A percentile compares a stretch with the other conserved stretches of the same genome.
Conservation (phyloP, 2,113 vertebrate species). For the Cervus canadensis region DNA sequence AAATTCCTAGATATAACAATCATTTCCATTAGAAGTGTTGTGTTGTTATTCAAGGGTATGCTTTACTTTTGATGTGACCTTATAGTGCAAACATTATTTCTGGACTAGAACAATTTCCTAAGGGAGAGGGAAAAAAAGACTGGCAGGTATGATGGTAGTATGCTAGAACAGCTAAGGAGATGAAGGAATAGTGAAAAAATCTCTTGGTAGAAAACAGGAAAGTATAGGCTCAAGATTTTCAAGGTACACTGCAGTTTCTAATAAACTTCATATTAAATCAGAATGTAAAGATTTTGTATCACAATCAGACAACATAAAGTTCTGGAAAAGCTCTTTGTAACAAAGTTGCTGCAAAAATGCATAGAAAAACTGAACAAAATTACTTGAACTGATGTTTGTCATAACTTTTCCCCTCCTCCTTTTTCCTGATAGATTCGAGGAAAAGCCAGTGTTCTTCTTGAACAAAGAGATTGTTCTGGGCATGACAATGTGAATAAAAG, state of each 20-base stretch:
- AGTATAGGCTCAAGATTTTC: not conserved
- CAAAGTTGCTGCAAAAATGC: slow-evolving; percentile 6
- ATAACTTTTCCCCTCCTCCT: not conserved
- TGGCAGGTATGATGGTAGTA: not conserved
- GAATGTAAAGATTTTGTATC: not conserved
- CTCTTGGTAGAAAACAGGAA: not conserved
- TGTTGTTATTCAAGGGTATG: not conserved
- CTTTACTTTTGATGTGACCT: not conserved
- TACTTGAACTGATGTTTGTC: not conserved
- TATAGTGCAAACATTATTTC: not conserved
- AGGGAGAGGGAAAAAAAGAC: not conserved
- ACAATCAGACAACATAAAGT: not conserved
- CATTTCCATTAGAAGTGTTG: not conserved
- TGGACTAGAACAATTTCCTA: not conserved
- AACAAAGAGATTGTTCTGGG: slow-evolving; percentile 75
- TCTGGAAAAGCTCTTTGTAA: not conserved
- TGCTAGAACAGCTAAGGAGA: not conserved
- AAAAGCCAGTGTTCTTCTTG: slow-evolving; percentile 74
- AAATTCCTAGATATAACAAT: not conserved
- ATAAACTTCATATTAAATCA: not conserved
- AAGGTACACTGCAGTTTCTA: not conserved
- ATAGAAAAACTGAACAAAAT: not conserved
- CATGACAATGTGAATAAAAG: slow-evolving; percentile 72
- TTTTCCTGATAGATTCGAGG: slow-evolving; percentile 71
- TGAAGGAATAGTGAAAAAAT: not conserved